Conservation (phyloP, 2,797 vertebrate genomes). For the Pterois miles region DNA sequence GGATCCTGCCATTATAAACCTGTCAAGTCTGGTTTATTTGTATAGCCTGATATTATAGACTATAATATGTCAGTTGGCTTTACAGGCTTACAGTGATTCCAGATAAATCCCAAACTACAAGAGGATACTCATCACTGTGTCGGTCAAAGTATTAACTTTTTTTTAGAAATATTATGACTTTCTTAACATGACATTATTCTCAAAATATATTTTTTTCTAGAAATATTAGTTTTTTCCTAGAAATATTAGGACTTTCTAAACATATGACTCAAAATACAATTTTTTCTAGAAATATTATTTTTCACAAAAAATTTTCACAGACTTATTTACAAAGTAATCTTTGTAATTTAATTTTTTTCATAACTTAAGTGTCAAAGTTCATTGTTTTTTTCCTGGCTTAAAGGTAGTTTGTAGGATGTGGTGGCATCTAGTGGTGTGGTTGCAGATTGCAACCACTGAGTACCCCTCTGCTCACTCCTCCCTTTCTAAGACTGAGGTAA, state of each 20-base stretch:
- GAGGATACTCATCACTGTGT: background rate
- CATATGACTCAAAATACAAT: background rate
- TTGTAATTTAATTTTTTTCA: background rate
- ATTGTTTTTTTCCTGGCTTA: background rate
- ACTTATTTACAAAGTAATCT: background rate
- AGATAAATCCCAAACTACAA: background rate
- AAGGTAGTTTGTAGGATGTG: background rate
- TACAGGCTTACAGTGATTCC: background rate
- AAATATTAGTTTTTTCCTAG: background rate
- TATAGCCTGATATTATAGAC: background rate
- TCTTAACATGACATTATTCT: background rate
- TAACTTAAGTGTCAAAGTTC: background rate
- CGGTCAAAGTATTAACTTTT: background rate
- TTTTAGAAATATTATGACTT: background rate
- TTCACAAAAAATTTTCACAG: background rate
- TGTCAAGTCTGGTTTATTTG: background rate
- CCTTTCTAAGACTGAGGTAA: no score
- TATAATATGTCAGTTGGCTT: background rate
- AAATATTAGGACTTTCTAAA: background rate
- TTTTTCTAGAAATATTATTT: background rate
- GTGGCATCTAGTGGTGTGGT: no score
- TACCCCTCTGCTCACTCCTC: rapidly evolving
- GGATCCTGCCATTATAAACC: constrained; percentile 8
- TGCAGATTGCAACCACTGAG: no score
- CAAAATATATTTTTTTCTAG: background rate